A percentile compares a stretch with the other conserved stretches of the same genome.
These are phyloP conservation scores for Coptodon bakossiorum DNA, from an alignment of 2,113 vertebrate species.

Conservation along the genomic window DNA sequence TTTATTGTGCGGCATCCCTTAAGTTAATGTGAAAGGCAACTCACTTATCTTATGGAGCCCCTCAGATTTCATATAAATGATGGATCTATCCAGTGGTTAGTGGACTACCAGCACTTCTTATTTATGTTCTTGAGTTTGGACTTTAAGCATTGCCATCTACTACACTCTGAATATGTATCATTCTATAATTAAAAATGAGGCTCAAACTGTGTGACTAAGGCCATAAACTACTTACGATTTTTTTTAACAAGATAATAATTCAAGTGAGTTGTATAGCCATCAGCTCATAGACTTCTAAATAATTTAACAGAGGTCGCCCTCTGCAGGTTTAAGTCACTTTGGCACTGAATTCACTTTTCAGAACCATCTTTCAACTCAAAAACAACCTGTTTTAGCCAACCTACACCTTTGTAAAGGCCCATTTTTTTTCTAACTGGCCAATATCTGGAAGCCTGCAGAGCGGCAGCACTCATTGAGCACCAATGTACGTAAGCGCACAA, in stretches of 20 bases:
- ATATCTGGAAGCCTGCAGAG: neutral
- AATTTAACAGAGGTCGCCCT: neutral
- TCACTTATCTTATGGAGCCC: neutral
- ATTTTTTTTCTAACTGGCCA: neutral
- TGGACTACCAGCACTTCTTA: neutral
- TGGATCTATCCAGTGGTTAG: neutral
- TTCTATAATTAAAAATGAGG: neutral
- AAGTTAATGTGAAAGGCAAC: neutral
- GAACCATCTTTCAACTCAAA: neutral
- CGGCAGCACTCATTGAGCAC: neutral
- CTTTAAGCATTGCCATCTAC: neutral
- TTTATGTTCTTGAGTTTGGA: neutral
- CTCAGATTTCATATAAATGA: neutral
- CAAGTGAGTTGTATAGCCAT: neutral
- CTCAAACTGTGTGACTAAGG: neutral
- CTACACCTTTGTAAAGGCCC: neutral
- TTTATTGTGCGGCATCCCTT: neutral
- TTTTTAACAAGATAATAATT: neutral
- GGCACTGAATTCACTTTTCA: neutral
- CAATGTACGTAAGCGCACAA: neutral
- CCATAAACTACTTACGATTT: neutral
- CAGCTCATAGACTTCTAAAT: neutral
- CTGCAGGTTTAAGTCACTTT: neutral
- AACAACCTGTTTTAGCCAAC: neutral
- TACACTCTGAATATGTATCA: neutral